These are phyloP conservation scores for Ammodramus savannarum DNA, from an alignment of 2,113 vertebrate genomes.

Conservation along the genomic window DNA sequence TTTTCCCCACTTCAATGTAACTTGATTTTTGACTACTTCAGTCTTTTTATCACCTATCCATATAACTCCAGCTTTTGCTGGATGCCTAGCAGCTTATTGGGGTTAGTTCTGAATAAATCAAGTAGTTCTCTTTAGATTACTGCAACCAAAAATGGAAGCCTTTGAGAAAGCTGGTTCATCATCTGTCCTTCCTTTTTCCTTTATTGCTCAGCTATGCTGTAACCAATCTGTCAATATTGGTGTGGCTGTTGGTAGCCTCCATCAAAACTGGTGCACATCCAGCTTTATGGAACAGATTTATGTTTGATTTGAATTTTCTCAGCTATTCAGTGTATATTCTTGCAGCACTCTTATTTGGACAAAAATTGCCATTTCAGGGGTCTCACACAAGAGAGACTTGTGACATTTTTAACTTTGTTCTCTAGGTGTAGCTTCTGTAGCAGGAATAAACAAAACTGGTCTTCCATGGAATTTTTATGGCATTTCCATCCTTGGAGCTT, in stretches of 20 bases:
- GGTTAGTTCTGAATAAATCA: neutral
- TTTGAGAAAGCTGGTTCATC: neutral
- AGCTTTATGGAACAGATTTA: neutral
- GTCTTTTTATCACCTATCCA: neutral
- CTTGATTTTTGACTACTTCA: neutral
- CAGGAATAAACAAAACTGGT: neutral
- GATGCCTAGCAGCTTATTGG: neutral
- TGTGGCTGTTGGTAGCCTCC: neutral
- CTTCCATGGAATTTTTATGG: neutral
- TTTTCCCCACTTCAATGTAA: neutral
- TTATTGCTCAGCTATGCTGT: neutral
- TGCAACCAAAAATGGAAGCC: neutral
- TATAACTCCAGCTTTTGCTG: neutral
- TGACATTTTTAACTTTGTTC: neutral
- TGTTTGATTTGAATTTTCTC: neutral
- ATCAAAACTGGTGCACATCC: neutral
- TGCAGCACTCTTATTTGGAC: neutral
- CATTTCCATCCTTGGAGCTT: neutral
- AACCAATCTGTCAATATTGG: neutral
- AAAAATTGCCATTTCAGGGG: neutral
- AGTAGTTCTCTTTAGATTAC: neutral
- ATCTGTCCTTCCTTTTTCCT: neutral
- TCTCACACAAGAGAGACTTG: neutral
- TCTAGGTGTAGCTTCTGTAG: neutral
- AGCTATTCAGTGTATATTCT: neutral